Percentiles rank a stretch among this genome's conserved stretches.
Evolutionary conservation across 2,113 vertebrate species (phyloP).

Genomic region (Mesitornis unicolor): DNA sequence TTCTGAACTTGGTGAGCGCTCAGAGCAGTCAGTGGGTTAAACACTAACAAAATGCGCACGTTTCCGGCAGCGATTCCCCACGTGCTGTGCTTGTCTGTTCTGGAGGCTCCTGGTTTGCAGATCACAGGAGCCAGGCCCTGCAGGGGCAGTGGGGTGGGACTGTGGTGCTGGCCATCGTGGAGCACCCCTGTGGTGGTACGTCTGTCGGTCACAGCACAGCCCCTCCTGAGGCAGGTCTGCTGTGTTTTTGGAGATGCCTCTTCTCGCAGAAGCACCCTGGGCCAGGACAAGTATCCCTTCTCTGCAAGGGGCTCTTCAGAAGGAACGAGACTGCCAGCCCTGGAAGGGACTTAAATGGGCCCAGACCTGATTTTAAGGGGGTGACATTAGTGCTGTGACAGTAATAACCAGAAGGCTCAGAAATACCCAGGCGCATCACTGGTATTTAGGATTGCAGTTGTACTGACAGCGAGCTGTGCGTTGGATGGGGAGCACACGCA

Average conservation of each 20-base stretch:
- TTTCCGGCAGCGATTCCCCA: neutral
- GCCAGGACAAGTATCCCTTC: neutral
- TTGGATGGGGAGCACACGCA: neutral
- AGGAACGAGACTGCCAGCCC: neutral
- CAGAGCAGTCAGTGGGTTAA: neutral
- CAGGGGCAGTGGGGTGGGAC: fast-evolving
- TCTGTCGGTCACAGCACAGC: fast-evolving
- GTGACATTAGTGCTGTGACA: neutral
- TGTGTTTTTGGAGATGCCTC: neutral
- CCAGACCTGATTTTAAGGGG: neutral
- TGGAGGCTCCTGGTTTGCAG: neutral
- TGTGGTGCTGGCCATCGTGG: fast-evolving
- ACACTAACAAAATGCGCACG: neutral
- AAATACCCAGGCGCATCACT: neutral
- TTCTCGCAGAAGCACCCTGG: neutral
- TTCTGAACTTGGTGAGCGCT: neutral
- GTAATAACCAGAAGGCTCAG: neutral
- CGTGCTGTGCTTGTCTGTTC: neutral
- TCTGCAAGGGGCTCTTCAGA: neutral
- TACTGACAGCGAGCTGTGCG: neutral
- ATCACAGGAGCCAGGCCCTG: neutral
- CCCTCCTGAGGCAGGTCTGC: neutral
- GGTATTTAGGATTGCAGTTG: neutral
- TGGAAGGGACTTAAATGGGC: neutral
- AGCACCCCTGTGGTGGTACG: fast-evolving